phyloP scores from a whole-genome alignment of 1,140 invertebrate genomes.

The Ceratosolen fusciceps region DNA sequence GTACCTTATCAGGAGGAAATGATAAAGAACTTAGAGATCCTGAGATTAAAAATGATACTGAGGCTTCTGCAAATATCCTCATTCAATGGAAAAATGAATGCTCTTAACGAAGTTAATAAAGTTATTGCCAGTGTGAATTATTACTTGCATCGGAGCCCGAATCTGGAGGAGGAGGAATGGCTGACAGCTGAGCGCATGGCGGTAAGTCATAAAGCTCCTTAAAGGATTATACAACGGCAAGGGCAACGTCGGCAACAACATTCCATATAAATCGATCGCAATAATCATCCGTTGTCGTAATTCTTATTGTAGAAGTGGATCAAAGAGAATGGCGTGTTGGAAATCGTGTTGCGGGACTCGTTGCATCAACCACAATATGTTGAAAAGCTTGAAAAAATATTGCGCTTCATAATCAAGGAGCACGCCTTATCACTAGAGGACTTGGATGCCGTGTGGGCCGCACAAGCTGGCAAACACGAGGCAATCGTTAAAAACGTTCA shows the following conservation, averaged over 20 bases:
- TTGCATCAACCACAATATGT: conserved; percentile 98
- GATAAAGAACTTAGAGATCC: conserved; percentile 92
- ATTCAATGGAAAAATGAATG: conserved; percentile 99
- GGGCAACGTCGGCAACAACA: no score
- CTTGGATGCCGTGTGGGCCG: conserved; percentile 95
- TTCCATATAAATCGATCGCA: no score
- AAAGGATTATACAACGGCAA: no score
- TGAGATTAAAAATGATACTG: conserved; percentile 96
- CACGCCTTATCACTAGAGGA: conserved; percentile 91
- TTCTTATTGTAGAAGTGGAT: conserved; percentile 87
- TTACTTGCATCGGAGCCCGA: conserved; percentile 82
- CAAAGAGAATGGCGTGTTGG: conserved; percentile 94
- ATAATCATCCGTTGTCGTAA: neutral
- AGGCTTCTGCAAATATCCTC: conserved; percentile 96
- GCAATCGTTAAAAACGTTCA: conserved; percentile 98
- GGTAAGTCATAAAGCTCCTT: conserved; percentile 79
- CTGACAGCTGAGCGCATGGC: conserved; percentile 94
- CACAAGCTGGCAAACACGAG: conserved; percentile 95
- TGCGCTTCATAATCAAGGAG: conserved; percentile 97
- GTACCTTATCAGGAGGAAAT: conserved; percentile 86
- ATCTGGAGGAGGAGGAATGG: conserved; percentile 87
- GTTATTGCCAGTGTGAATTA: conserved; percentile 92
- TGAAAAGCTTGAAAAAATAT: conserved; percentile 97
- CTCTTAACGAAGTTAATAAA: conserved; percentile 98
- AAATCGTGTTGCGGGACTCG: conserved; percentile 95